Conservation (phyloP, 2,888 invertebrate species). For the Schizaphis graminum region DNA sequence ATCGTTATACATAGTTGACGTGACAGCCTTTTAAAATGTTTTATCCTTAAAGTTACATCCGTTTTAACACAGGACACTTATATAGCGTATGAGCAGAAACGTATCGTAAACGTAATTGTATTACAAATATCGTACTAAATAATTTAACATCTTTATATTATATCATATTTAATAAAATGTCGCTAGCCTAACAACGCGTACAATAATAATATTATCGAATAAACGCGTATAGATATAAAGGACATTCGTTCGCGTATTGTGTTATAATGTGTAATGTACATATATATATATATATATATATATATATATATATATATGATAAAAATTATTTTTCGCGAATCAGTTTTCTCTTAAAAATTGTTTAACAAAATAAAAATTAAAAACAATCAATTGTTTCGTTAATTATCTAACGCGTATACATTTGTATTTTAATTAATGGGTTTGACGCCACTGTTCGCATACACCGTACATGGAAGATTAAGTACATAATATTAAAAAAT, state of each 20-base stretch:
- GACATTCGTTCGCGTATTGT: background rate
- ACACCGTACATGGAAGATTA: slow-evolving; percentile 34
- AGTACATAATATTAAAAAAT: slow-evolving; percentile 20
- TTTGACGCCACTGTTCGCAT: slow-evolving; percentile 31
- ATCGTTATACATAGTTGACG: slow-evolving; percentile 65
- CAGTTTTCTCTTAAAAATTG: slow-evolving; percentile 6
- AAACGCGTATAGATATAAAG: background rate
- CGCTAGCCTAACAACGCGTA: slow-evolving; percentile 1
- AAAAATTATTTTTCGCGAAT: slow-evolving; percentile 14
- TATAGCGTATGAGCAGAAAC: slow-evolving; percentile 60
- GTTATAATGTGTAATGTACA: background rate
- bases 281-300: no score
- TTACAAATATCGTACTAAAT: slow-evolving; percentile 23
- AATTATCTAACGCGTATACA: slow-evolving; percentile 48
- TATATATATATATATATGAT: background rate
- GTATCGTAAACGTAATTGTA: slow-evolving; percentile 32
- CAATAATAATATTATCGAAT: background rate
- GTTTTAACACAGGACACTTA: slow-evolving; percentile 51
- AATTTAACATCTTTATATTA: slow-evolving; percentile 39
- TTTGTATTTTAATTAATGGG: slow-evolving; percentile 2
- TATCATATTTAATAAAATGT: slow-evolving; percentile 18
- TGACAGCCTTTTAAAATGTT: slow-evolving; percentile 62
- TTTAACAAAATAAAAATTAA: slow-evolving; percentile 28
- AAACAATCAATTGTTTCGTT: background rate
- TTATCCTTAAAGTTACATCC: slow-evolving; percentile 39